Conservation (phyloP, 2,113 vertebrate genomes). For the Pedetes capensis region DNA sequence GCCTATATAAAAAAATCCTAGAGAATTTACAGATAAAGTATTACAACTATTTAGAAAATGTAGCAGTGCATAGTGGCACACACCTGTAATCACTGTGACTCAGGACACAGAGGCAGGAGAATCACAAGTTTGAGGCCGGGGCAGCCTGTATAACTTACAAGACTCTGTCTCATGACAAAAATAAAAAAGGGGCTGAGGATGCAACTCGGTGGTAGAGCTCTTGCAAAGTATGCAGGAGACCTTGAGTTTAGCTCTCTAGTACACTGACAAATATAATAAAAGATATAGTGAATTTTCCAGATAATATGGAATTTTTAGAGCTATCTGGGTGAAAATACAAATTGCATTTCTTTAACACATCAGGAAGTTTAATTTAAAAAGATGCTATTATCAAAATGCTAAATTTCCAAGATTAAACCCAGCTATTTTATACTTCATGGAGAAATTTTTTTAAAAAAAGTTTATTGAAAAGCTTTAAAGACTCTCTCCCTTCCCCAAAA, state of each 20-base stretch:
- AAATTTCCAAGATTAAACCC: neutral
- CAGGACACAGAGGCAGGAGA: no score
- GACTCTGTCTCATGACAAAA: no score
- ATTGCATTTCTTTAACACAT: neutral
- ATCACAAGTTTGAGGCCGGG: no score
- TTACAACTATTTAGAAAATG: neutral
- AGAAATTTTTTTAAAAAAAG: neutral
- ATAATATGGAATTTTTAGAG: neutral
- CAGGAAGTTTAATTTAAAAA: conserved; percentile 27
- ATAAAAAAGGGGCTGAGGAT: no score
- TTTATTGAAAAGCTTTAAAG: neutral
- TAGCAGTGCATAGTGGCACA: no score
- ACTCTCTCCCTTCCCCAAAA: rapidly evolving
- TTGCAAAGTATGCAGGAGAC: no score
- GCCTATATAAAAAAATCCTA: neutral
- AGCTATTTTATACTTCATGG: neutral
- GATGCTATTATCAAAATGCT: neutral
- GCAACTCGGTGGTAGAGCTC: no score
- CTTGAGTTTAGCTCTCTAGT: no score
- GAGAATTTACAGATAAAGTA: neutral
- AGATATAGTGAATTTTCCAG: neutral
- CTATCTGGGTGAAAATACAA: neutral
- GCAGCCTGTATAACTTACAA: no score
- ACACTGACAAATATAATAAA: no score
- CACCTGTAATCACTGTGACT: no score